Conservation (phyloP, 2,113 vertebrate species). For the Apteryx owenii region DNA sequence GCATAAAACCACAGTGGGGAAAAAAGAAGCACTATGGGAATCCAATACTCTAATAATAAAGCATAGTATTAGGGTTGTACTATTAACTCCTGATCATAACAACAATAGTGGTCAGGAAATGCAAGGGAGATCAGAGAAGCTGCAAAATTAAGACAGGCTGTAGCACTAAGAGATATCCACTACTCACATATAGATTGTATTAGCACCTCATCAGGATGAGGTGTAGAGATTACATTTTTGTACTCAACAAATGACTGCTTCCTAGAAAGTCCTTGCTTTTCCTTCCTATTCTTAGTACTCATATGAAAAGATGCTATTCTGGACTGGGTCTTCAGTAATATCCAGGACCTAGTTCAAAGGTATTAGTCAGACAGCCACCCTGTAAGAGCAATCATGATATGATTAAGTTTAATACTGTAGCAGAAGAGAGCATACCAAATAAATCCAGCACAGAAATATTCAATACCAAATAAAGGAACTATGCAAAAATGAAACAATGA, state of each 20-base stretch:
- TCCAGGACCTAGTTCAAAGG: neutral
- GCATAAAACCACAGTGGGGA: neutral
- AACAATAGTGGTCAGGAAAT: accelerated
- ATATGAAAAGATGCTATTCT: neutral
- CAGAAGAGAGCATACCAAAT: neutral
- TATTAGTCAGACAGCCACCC: neutral
- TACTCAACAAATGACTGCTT: neutral
- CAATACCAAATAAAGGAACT: neutral
- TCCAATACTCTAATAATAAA: neutral
- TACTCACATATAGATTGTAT: neutral
- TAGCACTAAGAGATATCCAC: neutral
- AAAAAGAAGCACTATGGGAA: neutral
- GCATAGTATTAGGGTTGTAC: neutral
- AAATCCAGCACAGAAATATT: neutral
- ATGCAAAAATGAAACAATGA: neutral
- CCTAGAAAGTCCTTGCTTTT: neutral
- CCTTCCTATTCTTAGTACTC: neutral
- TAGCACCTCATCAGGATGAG: neutral
- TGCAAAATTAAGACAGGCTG: neutral
- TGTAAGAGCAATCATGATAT: neutral
- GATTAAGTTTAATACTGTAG: neutral
- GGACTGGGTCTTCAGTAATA: neutral
- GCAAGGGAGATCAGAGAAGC: neutral
- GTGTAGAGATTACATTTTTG: neutral
- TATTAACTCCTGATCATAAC: neutral